phyloP scores from a whole-genome alignment of 2,113 vertebrate genomes.

The Cynocephalus volans region DNA sequence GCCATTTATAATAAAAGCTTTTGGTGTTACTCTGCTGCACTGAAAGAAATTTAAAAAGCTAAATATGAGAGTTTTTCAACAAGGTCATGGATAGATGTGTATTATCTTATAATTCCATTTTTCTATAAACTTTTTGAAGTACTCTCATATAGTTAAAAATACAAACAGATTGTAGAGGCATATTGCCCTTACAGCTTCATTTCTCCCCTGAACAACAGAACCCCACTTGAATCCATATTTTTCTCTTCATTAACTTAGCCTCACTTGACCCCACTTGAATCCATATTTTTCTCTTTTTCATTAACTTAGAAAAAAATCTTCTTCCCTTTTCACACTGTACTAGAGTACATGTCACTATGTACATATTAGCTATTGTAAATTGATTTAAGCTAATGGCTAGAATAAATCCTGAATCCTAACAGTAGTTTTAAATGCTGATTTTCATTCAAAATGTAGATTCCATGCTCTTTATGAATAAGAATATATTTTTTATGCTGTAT shows the following conservation, averaged over 20 bases:
- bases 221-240: background rate
- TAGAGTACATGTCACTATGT: background rate
- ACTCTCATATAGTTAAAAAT: background rate
- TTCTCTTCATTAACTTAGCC: conserved; percentile 3
- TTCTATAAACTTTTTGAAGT: too few species aligned
- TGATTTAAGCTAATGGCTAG: background rate
- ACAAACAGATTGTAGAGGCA: background rate
- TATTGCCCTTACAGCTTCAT: background rate
- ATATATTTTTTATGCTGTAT: background rate
- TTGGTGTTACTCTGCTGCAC: background rate
- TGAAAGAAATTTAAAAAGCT: background rate
- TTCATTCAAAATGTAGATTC: background rate
- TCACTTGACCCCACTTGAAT: background rate
- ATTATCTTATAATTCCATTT: too few species aligned
- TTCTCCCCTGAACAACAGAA: background rate
- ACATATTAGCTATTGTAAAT: background rate
- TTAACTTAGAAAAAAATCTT: conserved; percentile 1
- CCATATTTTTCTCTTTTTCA: background rate
- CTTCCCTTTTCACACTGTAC: background rate
- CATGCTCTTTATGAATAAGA: background rate
- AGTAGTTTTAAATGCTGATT: background rate
- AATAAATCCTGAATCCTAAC: background rate
- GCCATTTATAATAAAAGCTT: background rate
- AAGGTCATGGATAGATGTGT: too few species aligned
- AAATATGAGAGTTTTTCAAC: background rate